Evolutionary conservation across 2,888 invertebrate genomes (phyloP).

Genomic region (Eremobia ochroleuca): DNA sequence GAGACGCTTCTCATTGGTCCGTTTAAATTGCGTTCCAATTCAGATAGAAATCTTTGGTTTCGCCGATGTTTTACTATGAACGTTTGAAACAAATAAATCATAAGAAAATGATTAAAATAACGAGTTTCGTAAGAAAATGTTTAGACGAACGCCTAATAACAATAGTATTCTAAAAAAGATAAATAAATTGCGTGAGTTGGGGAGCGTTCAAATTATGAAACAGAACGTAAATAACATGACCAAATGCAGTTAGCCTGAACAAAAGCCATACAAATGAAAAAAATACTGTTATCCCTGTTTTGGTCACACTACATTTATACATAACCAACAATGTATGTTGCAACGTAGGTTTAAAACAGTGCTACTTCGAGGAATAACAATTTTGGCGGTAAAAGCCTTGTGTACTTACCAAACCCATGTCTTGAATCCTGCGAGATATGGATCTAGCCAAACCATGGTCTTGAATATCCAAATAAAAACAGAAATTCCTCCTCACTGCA

Average conservation of each 20-base stretch:
- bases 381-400: constrained; percentile 81
- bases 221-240: constrained; percentile 78
- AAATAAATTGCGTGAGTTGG: neutral
- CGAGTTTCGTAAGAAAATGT: neutral
- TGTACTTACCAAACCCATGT: constrained; percentile 93
- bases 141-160: neutral
- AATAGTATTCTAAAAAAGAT: neutral
- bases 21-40: constrained; percentile 78
- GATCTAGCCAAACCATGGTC: constrained; percentile 92
- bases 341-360: constrained; percentile 62
- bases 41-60: constrained; percentile 41
- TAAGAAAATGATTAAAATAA: constrained; percentile 1
- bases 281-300: constrained; percentile 66
- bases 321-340: constrained; percentile 76
- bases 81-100: constrained; percentile 9
- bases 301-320: constrained; percentile 67
- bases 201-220: constrained; percentile 53
- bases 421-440: constrained; percentile 93
- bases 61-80: neutral
- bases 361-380: constrained; percentile 43
- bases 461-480: constrained; percentile 95
- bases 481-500: constrained; percentile 92
- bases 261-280: constrained; percentile 41
- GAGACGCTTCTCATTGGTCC: constrained; percentile 79
- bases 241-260: constrained; percentile 69